A percentile compares a stretch with the other conserved stretches of the same genome.
Conservation (phyloP, 2,797 vertebrate genomes). For the Onychomys torridus region DNA sequence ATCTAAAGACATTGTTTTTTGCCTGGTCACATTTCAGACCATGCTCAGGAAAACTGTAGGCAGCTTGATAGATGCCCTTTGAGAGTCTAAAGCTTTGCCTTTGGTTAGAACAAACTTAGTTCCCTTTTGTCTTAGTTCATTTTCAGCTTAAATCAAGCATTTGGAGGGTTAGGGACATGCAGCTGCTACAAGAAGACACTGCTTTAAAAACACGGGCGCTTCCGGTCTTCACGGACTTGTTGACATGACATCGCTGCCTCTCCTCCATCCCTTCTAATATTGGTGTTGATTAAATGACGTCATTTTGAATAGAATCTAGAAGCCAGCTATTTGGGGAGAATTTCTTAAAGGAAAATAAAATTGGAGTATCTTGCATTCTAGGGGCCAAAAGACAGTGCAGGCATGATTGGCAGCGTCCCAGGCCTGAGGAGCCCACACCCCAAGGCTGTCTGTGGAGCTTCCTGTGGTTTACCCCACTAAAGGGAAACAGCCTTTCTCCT, state of each 20-base stretch:
- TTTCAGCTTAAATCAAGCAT: conserved; percentile 31
- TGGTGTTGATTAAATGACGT: conserved; percentile 34
- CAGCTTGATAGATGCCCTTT: neutral
- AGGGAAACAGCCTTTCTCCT: conserved; percentile 70
- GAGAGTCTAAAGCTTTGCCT: neutral
- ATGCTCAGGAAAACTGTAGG: neutral
- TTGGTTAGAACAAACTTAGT: neutral
- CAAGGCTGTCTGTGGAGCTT: conserved; percentile 75
- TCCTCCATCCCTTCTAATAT: conserved; percentile 9
- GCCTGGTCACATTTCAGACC: neutral
- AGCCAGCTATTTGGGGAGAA: conserved; percentile 34
- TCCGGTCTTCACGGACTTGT: conserved; percentile 49
- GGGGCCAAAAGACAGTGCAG: conserved; percentile 44
- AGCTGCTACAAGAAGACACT: conserved; percentile 28
- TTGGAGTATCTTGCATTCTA: conserved; percentile 47
- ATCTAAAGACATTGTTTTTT: neutral
- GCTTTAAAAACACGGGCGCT: conserved; percentile 34
- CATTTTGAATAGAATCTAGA: conserved; percentile 37
- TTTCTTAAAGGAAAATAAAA: neutral
- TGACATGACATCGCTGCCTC: conserved; percentile 21
- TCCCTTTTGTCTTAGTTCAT: conserved; percentile 35
- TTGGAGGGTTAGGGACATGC: neutral
- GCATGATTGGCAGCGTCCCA: conserved; percentile 70
- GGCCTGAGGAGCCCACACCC: conserved; percentile 61
- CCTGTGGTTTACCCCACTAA: conserved; percentile 77